Base-by-base conservation (phyloP, 2,797 vertebrate genomes). In the Odontamblyopus lacepedii region DNA sequence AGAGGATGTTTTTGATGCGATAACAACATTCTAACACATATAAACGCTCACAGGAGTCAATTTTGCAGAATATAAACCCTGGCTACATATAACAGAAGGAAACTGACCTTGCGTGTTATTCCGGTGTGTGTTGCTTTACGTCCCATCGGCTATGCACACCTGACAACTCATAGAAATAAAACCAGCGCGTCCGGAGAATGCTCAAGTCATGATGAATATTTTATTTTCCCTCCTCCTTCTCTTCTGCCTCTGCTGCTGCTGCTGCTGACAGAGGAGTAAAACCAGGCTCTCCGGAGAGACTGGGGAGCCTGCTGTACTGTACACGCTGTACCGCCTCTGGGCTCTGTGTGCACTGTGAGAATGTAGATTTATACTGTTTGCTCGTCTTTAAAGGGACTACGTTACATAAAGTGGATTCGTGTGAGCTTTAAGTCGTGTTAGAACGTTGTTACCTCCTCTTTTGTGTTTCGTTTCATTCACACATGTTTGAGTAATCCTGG, bases 201-300 rank as follows among this genome's bases (percentile, higher is more conserved):
- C 74, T 84, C 78, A 80, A 75, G 76, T 84, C 74, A 51, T 66
- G 69, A 89, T 93, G 85, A 91, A 93, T 93, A 93, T 93, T 91
- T 86, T 0, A 92, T 91, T 86, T 84, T 66, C 73, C 35, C 30
- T 55, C 55, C 55, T 26, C 55, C 55, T 56, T n/a, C 11, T 44
- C 41, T 4, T 15, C 44, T 5, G 26, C 19, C n/a, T n/a, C 53
- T 55, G 7, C n/a, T 12, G 23, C 19, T 72, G 66, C 78, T 76
- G 83, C 81, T 77, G 88, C 84, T 79, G 82, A 87, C 83, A 76
- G 85, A 85, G 80, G 72, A 90, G 85, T 83, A 72, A 87, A 89
- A 87, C 83, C 79, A 77, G 77, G 82, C 65, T 53, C 50, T 87
- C 85, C 23, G 23, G 55, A 26, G 55, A 57, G n/a, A 78, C 78